Percentiles rank a stretch among this genome's conserved stretches.
Evolutionary conservation across 92 coral and sea anemone genomes (phyloP).

Genomic region (Zoanthus gigantus): DNA sequence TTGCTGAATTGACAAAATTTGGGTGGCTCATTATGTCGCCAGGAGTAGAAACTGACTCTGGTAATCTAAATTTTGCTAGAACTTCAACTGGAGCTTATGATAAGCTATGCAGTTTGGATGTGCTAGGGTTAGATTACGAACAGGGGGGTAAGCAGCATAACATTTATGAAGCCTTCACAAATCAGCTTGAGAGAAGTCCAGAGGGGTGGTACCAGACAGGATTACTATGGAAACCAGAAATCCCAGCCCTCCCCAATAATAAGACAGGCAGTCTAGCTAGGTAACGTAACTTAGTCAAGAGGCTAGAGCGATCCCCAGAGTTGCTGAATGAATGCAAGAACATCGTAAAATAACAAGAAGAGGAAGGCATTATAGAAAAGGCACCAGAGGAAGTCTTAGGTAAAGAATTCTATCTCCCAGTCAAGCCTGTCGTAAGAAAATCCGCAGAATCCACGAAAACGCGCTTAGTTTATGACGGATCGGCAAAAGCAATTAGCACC

Average conservation of each 20-base stretch:
- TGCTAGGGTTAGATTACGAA: slow-evolving; percentile 52
- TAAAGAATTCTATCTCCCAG: slow-evolving; percentile 45
- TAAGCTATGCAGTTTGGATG: slow-evolving; percentile 45
- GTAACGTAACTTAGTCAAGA: too few relatives aligned
- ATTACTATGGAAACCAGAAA: slow-evolving; percentile 49
- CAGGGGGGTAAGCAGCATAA: slow-evolving; percentile 41
- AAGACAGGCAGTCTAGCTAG: too few relatives aligned
- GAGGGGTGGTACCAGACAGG: slow-evolving; percentile 57
- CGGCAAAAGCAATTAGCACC: slow-evolving; percentile 15
- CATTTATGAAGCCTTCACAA: slow-evolving; percentile 47
- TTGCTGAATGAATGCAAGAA: background rate
- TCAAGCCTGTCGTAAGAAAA: slow-evolving; percentile 34
- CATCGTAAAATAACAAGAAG: too few relatives aligned
- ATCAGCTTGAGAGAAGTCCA: slow-evolving; percentile 32
- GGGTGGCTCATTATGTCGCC: too few relatives aligned
- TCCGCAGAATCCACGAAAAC: background rate
- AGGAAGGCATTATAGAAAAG: slow-evolving; percentile 11
- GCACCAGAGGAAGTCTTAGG: background rate
- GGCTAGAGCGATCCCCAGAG: background rate
- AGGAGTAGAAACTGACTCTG: too few relatives aligned
- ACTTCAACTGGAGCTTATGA: too few relatives aligned
- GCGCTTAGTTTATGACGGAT: slow-evolving; percentile 20
- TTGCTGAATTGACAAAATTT: too few relatives aligned
- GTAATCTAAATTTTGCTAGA: too few relatives aligned
- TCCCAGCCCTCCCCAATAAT: slow-evolving; percentile 23